These are phyloP conservation scores for Sylvilagus floridanus DNA, from an alignment of 2,797 vertebrate species.

Conservation along the genomic window DNA sequence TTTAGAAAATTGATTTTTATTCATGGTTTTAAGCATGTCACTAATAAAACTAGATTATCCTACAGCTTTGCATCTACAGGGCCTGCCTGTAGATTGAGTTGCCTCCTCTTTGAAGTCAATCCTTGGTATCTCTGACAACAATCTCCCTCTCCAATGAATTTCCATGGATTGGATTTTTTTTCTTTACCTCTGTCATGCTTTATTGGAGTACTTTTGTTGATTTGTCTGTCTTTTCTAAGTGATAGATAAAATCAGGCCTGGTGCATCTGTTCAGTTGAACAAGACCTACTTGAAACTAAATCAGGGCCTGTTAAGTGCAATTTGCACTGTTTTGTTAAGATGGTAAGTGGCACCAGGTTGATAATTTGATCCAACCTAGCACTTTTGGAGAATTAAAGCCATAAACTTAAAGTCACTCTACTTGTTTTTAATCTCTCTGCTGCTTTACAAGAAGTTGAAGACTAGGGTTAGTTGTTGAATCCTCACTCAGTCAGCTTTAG, in stretches of 20 bases:
- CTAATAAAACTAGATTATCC: neutral
- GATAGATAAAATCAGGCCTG: slow-evolving; percentile 4
- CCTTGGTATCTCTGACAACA: slow-evolving; percentile 15
- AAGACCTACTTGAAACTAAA: neutral
- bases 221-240: slow-evolving; percentile 11
- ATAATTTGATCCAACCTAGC: neutral
- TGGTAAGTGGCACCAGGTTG: neutral
- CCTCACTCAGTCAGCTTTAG: neutral
- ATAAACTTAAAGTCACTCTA: neutral
- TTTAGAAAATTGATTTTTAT: slow-evolving; percentile 43
- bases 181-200: neutral
- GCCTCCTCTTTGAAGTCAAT: neutral
- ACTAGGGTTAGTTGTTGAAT: neutral
- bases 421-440: neutral
- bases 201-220: neutral
- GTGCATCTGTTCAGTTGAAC: neutral
- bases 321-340: neutral
- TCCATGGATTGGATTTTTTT: neutral
- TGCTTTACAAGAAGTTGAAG: neutral
- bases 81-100: neutral
- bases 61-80: neutral
- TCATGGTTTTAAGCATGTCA: slow-evolving; percentile 8
- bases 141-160: neutral
- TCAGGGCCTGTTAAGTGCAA: neutral
- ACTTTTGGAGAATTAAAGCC: neutral